Evolutionary conservation across 92 coral and sea anemone species (phyloP).

Genomic region (Siderastrea siderea): DNA sequence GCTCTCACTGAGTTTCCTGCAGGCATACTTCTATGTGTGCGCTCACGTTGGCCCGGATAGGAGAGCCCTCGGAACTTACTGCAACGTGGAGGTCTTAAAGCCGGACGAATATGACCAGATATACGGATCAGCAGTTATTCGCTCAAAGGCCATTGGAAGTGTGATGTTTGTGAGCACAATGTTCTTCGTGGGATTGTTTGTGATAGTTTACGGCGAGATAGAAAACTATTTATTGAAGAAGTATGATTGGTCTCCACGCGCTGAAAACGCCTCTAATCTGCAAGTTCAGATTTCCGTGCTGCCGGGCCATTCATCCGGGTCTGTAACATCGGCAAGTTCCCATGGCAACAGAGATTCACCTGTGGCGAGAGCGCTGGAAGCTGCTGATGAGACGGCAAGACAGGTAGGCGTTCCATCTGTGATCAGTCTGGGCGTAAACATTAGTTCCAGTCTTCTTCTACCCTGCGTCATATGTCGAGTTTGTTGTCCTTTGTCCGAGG

Average conservation of each 20-base stretch:
- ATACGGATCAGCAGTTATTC: conserved; percentile 21
- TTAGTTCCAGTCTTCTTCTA: too few relatives aligned
- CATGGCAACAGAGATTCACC: conserved; percentile 25
- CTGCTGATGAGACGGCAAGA: neutral
- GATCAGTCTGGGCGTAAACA: too few relatives aligned
- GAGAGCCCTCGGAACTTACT: neutral
- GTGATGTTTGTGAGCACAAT: conserved; percentile 20
- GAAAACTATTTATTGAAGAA: conserved; percentile 27
- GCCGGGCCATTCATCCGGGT: conserved; percentile 18
- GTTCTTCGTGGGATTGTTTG: conserved; percentile 15
- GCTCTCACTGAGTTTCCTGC: conserved; percentile 42
- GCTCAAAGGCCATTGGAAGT: conserved; percentile 28
- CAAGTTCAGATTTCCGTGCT: conserved; percentile 15
- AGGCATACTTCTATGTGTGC: conserved; percentile 24
- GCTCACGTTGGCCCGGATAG: conserved; percentile 14
- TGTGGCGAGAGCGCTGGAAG: neutral
- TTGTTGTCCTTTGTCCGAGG: too few relatives aligned
- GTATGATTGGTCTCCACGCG: neutral
- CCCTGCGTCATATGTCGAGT: too few relatives aligned
- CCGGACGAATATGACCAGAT: neutral
- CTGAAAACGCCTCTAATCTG: neutral
- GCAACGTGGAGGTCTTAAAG: conserved; percentile 5
- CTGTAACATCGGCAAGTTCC: conserved; percentile 7
- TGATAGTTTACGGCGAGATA: conserved; percentile 39
- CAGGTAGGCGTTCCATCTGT: conserved; percentile 1